Percentiles rank a stretch among this genome's conserved stretches.
These are phyloP conservation scores for Brassicogethes aeneus DNA, from an alignment of 2,888 invertebrate species.

Conservation along the genomic window DNA sequence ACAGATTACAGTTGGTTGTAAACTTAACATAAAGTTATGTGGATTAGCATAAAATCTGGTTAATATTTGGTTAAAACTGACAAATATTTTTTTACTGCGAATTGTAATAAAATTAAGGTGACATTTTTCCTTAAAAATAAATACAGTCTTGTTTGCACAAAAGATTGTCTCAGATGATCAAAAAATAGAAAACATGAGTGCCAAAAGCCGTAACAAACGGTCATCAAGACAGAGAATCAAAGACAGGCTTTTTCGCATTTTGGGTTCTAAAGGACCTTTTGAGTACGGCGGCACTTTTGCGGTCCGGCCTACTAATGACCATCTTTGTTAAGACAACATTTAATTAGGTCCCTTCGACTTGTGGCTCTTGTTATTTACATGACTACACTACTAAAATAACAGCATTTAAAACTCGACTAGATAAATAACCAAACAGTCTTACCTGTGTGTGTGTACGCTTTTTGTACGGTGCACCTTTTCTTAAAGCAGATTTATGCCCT, in stretches of 20 bases:
- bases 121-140: no score
- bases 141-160: neutral
- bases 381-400: slow-evolving; percentile 27
- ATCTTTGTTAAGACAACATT: slow-evolving; percentile 38
- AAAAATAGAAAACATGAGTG: slow-evolving; percentile 1
- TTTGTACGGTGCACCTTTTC: neutral
- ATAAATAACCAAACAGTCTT: slow-evolving; percentile 1
- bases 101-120: no score
- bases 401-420: slow-evolving; percentile 13
- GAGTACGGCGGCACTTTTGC: slow-evolving; percentile 24
- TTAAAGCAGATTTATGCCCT: neutral
- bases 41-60: no score
- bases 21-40: no score
- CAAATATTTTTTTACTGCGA: no score
- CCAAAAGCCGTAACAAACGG: no score
- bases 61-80: no score
- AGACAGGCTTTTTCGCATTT: no score
- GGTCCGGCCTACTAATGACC: slow-evolving; percentile 38
- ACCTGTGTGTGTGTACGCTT: slow-evolving; percentile 2
- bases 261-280: no score
- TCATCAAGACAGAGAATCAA: no score
- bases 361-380: slow-evolving; percentile 28
- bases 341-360: slow-evolving; percentile 37
- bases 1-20: no score
- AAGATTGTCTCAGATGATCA: neutral